Conservation (phyloP, 1,140 invertebrate genomes). For the Diorhabda carinulata region DNA sequence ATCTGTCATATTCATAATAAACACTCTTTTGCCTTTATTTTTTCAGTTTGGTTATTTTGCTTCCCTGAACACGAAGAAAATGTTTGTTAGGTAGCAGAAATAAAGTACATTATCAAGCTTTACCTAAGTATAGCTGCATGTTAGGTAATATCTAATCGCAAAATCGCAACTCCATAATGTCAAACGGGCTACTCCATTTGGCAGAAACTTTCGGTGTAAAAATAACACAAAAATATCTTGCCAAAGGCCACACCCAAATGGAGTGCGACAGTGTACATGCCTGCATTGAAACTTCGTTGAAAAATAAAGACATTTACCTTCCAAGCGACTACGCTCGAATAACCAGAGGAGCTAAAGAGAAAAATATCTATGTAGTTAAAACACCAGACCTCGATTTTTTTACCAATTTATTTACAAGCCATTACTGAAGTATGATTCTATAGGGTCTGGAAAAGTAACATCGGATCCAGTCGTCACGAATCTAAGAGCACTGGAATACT, state of each 20-base stretch:
- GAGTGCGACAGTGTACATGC: constrained; percentile 46
- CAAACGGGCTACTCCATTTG: constrained; percentile 42
- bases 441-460: no score
- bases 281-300: constrained; percentile 26
- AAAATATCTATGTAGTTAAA: no score
- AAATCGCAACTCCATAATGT: constrained; percentile 15
- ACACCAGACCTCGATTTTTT: no score
- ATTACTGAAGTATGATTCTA: no score
- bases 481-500: no score
- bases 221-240: constrained; percentile 47
- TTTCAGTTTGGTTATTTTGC: background rate
- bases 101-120: background rate
- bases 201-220: constrained; percentile 30
- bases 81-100: background rate
- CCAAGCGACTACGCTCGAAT: constrained; percentile 32
- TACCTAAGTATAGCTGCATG: background rate
- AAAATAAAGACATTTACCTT: constrained; percentile 25
- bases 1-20: background rate
- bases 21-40: background rate
- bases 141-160: background rate
- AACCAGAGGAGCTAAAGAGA: background rate
- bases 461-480: no score
- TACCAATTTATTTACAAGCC: no score
- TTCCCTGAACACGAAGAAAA: background rate
- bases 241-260: constrained; percentile 48